Conservation (phyloP, 2,113 vertebrate genomes). For the Podocnemis expansa region DNA sequence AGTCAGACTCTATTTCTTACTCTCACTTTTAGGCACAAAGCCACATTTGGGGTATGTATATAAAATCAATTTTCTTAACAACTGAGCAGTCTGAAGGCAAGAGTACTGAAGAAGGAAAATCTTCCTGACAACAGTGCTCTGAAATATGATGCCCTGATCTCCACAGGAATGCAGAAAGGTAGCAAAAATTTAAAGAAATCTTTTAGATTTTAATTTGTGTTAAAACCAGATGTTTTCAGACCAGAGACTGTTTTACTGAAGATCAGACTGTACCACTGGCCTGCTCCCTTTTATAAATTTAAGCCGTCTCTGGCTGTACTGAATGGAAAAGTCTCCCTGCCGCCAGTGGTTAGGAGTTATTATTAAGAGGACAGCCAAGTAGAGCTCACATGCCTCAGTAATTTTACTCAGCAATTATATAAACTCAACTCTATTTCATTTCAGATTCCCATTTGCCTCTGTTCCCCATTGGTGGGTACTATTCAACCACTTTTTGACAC, state of each 20-base stretch:
- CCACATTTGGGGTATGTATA: not conserved
- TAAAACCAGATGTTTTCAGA: slow-evolving; percentile 50
- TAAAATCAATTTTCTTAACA: not conserved
- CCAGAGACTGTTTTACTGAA: slow-evolving; percentile 10
- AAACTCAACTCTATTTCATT: slow-evolving; percentile 16
- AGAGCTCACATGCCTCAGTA: slow-evolving; percentile 10
- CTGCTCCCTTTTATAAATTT: slow-evolving; percentile 60
- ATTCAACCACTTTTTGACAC: not conserved
- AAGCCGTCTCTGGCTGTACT: slow-evolving; percentile 48
- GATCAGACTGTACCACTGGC: slow-evolving; percentile 37
- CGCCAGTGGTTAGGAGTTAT: not conserved
- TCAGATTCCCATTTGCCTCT: not conserved
- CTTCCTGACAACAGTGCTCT: not conserved
- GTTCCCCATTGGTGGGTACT: not conserved
- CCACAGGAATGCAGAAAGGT: not conserved
- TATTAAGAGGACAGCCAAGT: not conserved
- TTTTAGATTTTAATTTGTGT: slow-evolving; percentile 44
- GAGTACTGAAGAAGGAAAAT: not conserved
- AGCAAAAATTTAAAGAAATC: slow-evolving; percentile 35
- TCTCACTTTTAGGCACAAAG: not conserved
- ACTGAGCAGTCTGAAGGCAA: not conserved
- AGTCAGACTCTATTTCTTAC: not conserved
- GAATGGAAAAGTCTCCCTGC: slow-evolving; percentile 48
- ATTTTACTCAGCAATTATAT: slow-evolving; percentile 34
- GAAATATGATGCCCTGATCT: not conserved